Evolutionary conservation across 2,797 vertebrate species (phyloP).

Genomic region (Heliangelus exortis): DNA sequence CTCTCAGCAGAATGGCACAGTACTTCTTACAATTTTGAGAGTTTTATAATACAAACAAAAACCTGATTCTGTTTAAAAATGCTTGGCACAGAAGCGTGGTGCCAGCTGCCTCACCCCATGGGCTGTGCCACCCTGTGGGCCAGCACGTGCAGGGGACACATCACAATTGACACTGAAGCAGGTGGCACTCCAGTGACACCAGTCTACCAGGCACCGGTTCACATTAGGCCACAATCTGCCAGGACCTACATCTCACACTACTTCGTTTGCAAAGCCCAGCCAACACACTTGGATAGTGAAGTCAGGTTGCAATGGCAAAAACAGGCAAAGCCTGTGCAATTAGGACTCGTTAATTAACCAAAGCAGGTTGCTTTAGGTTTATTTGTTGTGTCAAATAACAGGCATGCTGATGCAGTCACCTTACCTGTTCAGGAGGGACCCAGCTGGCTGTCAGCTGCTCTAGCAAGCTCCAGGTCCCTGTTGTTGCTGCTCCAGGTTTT

Average conservation of each 20-base stretch:
- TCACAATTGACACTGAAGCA: fast-evolving
- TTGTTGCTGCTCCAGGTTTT: not conserved
- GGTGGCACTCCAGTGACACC: not conserved
- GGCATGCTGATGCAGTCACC: not conserved
- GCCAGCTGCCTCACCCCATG: fast-evolving
- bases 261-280: not conserved
- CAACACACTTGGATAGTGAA: fast-evolving
- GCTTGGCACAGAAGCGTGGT: not conserved
- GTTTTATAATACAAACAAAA: not conserved
- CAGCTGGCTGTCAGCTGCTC: not conserved
- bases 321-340: not conserved
- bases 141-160: fast-evolving
- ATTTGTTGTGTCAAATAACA: not conserved
- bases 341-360: not conserved
- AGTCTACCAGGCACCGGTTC: not conserved
- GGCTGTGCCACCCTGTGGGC: not conserved
- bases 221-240: not conserved
- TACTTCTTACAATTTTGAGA: not conserved
- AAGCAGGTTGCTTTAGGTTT: not conserved
- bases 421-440: not conserved
- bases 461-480: not conserved
- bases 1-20: not conserved
- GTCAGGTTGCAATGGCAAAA: not conserved
- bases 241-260: not conserved
- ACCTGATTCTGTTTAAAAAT: not conserved